These are phyloP conservation scores for Papilio protenor DNA, from an alignment of 2,888 invertebrate species.

Conservation along the genomic window DNA sequence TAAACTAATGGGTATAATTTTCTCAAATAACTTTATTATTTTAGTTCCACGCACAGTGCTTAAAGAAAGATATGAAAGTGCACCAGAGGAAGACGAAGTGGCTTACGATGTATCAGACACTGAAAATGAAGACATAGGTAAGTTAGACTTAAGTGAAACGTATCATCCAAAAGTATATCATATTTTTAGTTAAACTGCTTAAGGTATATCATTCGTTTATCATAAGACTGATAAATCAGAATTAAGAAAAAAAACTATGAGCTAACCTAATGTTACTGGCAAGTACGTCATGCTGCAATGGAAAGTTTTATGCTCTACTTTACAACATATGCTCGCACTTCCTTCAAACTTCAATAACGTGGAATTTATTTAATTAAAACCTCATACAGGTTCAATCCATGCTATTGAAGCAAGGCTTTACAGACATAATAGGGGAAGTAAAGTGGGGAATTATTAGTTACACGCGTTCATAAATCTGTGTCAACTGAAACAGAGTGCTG, in stretches of 20 bases:
- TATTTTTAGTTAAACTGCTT: not conserved
- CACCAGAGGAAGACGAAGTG: constrained; percentile 90
- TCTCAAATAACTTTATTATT: not conserved
- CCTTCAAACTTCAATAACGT: not conserved
- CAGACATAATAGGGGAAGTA: constrained; percentile 26
- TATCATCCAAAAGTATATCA: no score
- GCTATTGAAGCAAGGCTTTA: constrained; percentile 22
- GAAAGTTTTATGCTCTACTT: not conserved
- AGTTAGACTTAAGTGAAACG: constrained; percentile 62
- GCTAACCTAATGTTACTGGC: no score
- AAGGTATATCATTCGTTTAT: not conserved
- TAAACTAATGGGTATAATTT: no score
- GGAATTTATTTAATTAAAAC: constrained; percentile 11
- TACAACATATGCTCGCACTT: not conserved
- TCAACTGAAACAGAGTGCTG: constrained; percentile 42
- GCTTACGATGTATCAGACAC: constrained; percentile 80
- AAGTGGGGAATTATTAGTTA: constrained; percentile 40
- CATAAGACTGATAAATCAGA: no score
- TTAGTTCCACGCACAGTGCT: constrained; percentile 93
- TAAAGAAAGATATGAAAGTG: constrained; percentile 92
- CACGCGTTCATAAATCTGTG: constrained; percentile 43
- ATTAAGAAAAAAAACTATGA: no score
- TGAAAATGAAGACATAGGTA: constrained; percentile 82
- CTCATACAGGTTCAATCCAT: not conserved
- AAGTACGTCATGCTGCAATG: not conserved